A percentile compares a stretch with the other conserved stretches of the same genome.
These are phyloP conservation scores for Thaleichthys pacificus DNA, from an alignment of 2,797 vertebrate genomes.

Conservation along the genomic window DNA sequence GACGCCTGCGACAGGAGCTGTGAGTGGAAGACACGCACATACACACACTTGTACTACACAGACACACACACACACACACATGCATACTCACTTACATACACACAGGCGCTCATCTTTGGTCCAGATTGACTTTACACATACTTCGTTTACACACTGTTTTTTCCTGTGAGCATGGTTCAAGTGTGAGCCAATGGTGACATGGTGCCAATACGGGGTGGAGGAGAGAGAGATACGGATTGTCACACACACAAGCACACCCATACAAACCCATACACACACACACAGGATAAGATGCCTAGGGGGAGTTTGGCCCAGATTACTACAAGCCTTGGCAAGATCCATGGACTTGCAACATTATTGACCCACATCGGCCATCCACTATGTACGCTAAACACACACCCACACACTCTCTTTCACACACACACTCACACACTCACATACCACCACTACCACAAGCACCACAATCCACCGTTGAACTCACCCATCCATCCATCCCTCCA, in stretches of 20 bases:
- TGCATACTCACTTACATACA: constrained; percentile 10
- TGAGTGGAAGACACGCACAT: constrained; percentile 70
- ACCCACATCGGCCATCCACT: constrained; percentile 66
- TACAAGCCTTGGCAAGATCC: constrained; percentile 61
- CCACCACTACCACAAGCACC: not conserved
- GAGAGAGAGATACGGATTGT: not conserved
- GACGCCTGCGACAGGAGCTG: constrained; percentile 90
- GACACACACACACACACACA: constrained; percentile 11
- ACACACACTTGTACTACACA: not conserved
- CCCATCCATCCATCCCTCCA: constrained; percentile 31
- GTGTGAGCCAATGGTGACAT: not conserved
- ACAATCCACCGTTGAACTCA: constrained; percentile 11
- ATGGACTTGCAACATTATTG: constrained; percentile 56
- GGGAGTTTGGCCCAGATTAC: constrained; percentile 70
- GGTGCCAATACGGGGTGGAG: not conserved
- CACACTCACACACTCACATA: not conserved
- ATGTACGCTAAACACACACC: constrained; percentile 8
- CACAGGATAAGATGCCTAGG: constrained; percentile 59
- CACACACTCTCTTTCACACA: constrained; percentile 7
- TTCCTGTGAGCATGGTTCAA: not conserved
- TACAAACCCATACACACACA: not conserved
- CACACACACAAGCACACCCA: not conserved
- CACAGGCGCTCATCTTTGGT: constrained; percentile 2
- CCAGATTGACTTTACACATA: not conserved
- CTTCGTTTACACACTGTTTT: not conserved